Conservation (phyloP, 1,140 invertebrate genomes). For the Drosophila nebulosa region DNA sequence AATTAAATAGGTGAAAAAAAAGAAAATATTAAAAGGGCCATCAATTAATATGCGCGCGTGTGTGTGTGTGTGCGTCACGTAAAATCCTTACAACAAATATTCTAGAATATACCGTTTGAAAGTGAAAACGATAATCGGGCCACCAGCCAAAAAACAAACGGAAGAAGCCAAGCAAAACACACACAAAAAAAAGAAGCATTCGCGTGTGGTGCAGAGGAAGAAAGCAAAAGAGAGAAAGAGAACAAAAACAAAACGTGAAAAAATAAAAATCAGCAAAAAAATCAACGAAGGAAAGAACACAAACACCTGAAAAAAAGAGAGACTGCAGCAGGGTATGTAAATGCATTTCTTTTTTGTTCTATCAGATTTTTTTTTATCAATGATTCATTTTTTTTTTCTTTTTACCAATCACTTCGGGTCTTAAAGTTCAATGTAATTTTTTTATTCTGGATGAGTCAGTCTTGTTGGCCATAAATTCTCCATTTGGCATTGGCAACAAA, state of each 20-base stretch:
- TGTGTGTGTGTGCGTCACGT: neutral
- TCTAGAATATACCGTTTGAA: constrained; percentile 69
- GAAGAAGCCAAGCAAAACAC: constrained; percentile 75
- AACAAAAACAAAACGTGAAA: constrained; percentile 32
- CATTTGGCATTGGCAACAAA: neutral
- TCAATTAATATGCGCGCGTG: neutral
- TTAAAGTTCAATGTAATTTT: neutral
- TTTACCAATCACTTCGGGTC: neutral
- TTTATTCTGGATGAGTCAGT: neutral
- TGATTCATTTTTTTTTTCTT: neutral
- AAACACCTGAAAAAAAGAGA: neutral
- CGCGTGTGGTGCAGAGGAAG: constrained; percentile 52
- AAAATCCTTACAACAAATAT: constrained; percentile 36
- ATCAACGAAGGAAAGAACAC: constrained; percentile 26
- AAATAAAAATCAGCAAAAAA: constrained; percentile 18
- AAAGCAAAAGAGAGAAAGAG: constrained; percentile 29
- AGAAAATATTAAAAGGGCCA: neutral
- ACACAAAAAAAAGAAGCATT: constrained; percentile 15
- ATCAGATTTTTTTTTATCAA: neutral
- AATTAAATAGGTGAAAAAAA: neutral
- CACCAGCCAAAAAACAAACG: constrained; percentile 33
- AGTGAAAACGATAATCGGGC: constrained; percentile 59
- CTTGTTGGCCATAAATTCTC: neutral
- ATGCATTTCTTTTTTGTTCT: neutral
- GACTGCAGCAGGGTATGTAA: constrained; percentile 9